Base-by-base conservation (phyloP, 2,113 vertebrate species). In the Leucopsar rothschildi region DNA sequence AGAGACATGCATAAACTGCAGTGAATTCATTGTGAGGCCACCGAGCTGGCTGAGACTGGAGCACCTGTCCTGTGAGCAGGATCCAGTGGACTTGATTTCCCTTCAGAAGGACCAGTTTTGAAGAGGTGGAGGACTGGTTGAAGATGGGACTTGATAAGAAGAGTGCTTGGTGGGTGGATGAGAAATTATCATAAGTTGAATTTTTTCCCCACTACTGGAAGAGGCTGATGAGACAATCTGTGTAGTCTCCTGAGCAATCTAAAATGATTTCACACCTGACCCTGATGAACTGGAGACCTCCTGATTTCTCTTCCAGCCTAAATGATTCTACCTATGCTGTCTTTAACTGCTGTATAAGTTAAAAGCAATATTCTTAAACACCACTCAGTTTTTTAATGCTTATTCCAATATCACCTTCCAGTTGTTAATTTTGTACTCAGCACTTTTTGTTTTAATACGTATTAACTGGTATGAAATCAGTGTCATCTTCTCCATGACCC, bases 41-140 rank as follows among this genome's bases (percentile, higher is more conserved):
- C 19, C 1, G 12, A n/a, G 17, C 19, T 28, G 24, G 2, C 35
- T 35, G 19, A 22, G 19, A 10, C 13, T 52, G 22, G 33, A 85
- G 17, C 15, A 39, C 13, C 21, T 52, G 39, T 25, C 25, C 23
- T 52, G 4, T 35, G 20, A 88, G 22, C 44, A 60, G 49, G 49
- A 12, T 9, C 6, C 25, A 22, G 27, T 19, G 39, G 9, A 10
- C 20, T 63, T 39, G 21, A 7, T 19, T 1, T 13, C 13, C 23
- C 24, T 70, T 37, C n/a, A 79, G 65, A 60, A 73, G 20, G 14
- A 21, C 29, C 24, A 40, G 11, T 12, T 73, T 52, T 61, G 37
- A 28, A 6, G 1, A 5, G 2, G 3, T 33, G 7, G 3, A 55
- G 19, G 12, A 24, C 27, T 61, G 24, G 13, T 10, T 60, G 37